phyloP scores from a whole-genome alignment of 2,888 invertebrate species.

The Drosophila borealis region DNA sequence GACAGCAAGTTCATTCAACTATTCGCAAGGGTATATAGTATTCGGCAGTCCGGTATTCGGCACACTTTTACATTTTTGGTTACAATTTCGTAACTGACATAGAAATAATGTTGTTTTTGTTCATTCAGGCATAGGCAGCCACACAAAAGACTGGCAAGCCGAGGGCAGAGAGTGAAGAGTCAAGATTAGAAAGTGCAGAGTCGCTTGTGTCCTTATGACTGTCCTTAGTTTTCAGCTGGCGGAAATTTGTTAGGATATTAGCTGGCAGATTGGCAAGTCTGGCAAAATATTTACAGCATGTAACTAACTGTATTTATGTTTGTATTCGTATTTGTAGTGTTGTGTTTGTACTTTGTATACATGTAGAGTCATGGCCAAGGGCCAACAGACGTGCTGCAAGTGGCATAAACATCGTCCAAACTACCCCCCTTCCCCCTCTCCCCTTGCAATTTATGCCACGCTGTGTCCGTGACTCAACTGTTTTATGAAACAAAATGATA shows the following conservation, averaged over 20 bases:
- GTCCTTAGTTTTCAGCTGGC: conserved; percentile 42
- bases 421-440: neutral
- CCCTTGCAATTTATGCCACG: conserved; percentile 18
- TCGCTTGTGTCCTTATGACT: conserved; percentile 3
- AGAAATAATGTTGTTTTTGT: conserved; percentile 30
- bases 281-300: conserved; percentile 50
- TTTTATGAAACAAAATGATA: conserved; percentile 37
- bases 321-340: conserved; percentile 8
- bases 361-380: conserved; percentile 29
- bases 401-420: conserved; percentile 40
- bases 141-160: conserved; percentile 23
- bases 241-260: conserved; percentile 64
- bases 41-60: neutral
- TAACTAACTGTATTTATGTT: conserved; percentile 35
- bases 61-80: neutral
- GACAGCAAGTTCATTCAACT: neutral
- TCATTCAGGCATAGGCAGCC: conserved; percentile 17
- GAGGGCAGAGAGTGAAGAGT: neutral
- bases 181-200: conserved; percentile 3
- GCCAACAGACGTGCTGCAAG: conserved; percentile 32
- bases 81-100: conserved; percentile 14
- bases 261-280: conserved; percentile 47
- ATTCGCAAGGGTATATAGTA: neutral
- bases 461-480: conserved; percentile 20
- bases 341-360: conserved; percentile 16